Evolutionary conservation across 2,888 invertebrate genomes (phyloP).

Genomic region (Ectropis crepuscularia): DNA sequence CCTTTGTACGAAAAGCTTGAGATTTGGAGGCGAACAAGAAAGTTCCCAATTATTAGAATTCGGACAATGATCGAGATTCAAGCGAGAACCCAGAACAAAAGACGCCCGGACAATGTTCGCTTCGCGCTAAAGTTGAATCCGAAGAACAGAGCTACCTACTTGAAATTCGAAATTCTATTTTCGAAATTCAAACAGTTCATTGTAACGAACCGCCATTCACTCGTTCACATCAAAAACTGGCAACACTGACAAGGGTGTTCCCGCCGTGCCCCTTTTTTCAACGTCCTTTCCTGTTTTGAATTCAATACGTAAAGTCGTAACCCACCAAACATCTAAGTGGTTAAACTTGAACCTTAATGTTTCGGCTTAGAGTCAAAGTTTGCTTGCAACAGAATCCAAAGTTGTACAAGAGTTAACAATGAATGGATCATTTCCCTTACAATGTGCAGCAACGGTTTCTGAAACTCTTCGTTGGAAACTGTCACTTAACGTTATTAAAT

Average conservation of each 20-base stretch:
- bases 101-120: conserved; percentile 25
- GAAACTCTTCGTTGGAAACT: conserved; percentile 54
- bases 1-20: too few species aligned
- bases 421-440: conserved; percentile 82
- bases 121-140: conserved; percentile 31
- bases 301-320: conserved; percentile 52
- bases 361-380: conserved; percentile 45
- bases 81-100: conserved; percentile 6
- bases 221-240: conserved; percentile 81
- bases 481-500: conserved; percentile 49
- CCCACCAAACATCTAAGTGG: conserved; percentile 3
- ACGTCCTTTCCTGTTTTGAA: conserved; percentile 77
- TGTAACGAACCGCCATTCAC: conserved; percentile 74
- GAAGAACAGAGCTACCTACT: conserved; percentile 28
- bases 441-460: conserved; percentile 79
- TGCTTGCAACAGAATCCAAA: conserved; percentile 42
- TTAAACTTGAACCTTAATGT: conserved; percentile 18
- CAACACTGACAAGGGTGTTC: conserved; percentile 84
- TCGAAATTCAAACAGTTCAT: conserved; percentile 68
- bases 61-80: conserved; percentile 16
- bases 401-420: conserved; percentile 73
- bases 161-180: conserved; percentile 35
- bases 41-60: conserved; percentile 37
- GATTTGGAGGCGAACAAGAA: not conserved
- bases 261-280: conserved; percentile 83